Evolutionary conservation across 2,888 invertebrate genomes (phyloP), one percentile per base, ranked within the genome.

Genomic region (Lathronympha strigana): DNA sequence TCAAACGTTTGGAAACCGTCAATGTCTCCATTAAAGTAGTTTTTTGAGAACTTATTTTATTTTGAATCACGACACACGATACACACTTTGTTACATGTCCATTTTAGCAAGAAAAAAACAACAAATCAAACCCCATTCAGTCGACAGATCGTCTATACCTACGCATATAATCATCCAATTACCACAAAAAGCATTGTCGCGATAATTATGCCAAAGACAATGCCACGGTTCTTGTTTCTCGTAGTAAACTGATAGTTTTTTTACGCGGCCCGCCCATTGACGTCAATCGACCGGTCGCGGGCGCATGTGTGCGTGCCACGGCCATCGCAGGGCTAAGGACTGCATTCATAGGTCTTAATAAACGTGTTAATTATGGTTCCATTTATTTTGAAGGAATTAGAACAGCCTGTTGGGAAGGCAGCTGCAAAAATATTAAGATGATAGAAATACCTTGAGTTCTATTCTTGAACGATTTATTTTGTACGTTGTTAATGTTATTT

Each of bases 161-260:
- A 28, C 13, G 13, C 33, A 17, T 40, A 36, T 50, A 63, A 63
- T 54, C 53, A 49, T 64, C 51, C 51, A 64, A 53, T 64, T 53
- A 64, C 57, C 19, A 28, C 58, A 64, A 64, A 64, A 64, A 53
- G 51, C 45, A 36, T 53, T 51, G 43, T 45, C 25, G 58, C 25
- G 25, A 36, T 60, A 60, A 47, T 58, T 64, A 31, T 58, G 51
- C 43, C 73, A 71, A 72, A 68, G 71, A 90, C 88, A 90, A 90
- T 88, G 71, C 86, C 86, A 85, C 84, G 83, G 79, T 76, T 76
- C 74, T 81, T 80, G 78, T 81, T 86, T 84, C 80, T 78, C 74
- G 84, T 87, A 86, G 88, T 89, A 87, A 90, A 83, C 84, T 76
- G 88, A 88, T 89, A 88, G 87, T 86, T 90, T 87, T 87, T 89